Evolutionary conservation across 2,113 vertebrate genomes (phyloP), one percentile per base, ranked within the genome.

Genomic region (Paedocypris sp.): DNA sequence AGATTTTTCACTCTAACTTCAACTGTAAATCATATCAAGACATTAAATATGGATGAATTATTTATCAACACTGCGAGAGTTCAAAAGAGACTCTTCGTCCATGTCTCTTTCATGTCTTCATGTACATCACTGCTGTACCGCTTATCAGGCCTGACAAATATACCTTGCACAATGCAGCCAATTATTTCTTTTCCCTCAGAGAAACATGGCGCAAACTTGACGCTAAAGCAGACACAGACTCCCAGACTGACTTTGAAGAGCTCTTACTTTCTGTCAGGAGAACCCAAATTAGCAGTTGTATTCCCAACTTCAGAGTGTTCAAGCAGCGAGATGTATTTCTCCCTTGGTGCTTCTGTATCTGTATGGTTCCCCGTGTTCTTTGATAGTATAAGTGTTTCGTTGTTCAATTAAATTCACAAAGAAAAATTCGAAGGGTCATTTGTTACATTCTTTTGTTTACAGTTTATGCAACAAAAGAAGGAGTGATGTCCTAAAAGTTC

Each of bases 161-260:
- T 68, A 70, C 73, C 73, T 62, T 28, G 58, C 71, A 73, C 75
- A 67, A 73, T 71, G 59, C 65, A 75, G 71, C 77, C 80, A 82
- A 83, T 83, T 83, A 81, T 79, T 78, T 81, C 66, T 59, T 53
- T 22, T 66, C 42, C 71, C 59, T 64, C 25, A 63, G 73, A 19
- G 26, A 51, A 56, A 33, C 16, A 39, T 23, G 36, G 28, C 49
- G 48, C 25, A 67, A 52, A 52, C 16, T 22, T 52, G 64, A 48
- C 52, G 57, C 31, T 54, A 47, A 47, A 49, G 32, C 56, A 53
- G 60, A 54, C 50, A 59, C 33, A 69, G 33, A 47, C 51, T 20
- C 5, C 45, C 35, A 25, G 50, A 45, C 45, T 57, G 58, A 19
- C 45, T 70, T 66, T 70, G 43, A 70, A 67, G 43, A 70, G 20